Evolutionary conservation across 2,888 invertebrate species (phyloP).

Genomic region (Hedychridium roseum): DNA sequence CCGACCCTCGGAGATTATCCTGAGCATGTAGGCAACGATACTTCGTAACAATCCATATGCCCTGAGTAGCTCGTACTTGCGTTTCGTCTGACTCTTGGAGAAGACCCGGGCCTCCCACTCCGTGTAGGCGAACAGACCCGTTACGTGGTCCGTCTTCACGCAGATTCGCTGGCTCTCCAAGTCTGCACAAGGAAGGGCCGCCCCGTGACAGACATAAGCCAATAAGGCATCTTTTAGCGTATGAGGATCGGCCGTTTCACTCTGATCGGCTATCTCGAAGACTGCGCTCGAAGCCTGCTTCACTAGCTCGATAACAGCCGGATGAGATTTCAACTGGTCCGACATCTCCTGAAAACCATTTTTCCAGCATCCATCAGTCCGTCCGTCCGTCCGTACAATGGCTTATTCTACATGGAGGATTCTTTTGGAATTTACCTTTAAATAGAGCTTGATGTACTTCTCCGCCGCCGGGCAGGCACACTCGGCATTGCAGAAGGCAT

Average conservation of each 20-base stretch:
- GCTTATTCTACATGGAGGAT: constrained; percentile 29
- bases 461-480: constrained; percentile 82
- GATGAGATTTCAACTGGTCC: constrained; percentile 75
- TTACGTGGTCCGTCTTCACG: constrained; percentile 76
- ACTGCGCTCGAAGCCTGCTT: constrained; percentile 72
- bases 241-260: constrained; percentile 72
- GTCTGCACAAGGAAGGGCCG: constrained; percentile 78
- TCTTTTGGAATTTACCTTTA: constrained; percentile 56
- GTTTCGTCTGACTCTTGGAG: constrained; percentile 68
- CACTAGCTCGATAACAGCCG: constrained; percentile 77
- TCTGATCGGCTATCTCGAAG: constrained; percentile 73
- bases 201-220: constrained; percentile 86
- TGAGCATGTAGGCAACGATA: constrained; percentile 81
- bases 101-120: constrained; percentile 80
- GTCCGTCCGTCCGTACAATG: constrained; percentile 8
- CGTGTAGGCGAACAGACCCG: constrained; percentile 81
- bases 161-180: constrained; percentile 65
- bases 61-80: constrained; percentile 69
- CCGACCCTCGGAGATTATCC: constrained; percentile 79
- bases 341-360: constrained; percentile 67
- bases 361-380: constrained; percentile 5
- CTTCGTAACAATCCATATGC: constrained; percentile 86
- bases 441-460: constrained; percentile 64
- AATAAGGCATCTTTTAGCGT: constrained; percentile 82
- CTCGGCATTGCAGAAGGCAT: constrained; percentile 85